Conservation (phyloP, 1,140 invertebrate genomes). For the Atta colombica region DNA sequence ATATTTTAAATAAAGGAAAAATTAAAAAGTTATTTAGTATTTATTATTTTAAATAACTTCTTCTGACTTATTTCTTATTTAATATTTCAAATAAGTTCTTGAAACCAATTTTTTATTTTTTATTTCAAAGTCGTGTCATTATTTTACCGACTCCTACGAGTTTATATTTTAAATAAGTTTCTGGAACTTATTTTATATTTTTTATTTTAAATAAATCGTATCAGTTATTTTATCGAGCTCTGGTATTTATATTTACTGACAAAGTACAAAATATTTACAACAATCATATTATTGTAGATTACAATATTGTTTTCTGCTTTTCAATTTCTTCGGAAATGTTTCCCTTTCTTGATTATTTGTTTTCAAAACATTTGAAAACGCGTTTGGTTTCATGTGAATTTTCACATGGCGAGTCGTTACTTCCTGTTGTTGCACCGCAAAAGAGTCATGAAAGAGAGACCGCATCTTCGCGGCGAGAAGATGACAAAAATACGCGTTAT, state of each 20-base stretch:
- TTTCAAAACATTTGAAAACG: slow-evolving; percentile 37
- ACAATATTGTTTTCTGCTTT: background rate
- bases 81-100: too few species aligned
- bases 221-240: too few species aligned
- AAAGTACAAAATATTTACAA: background rate
- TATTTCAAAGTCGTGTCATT: too few species aligned
- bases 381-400: background rate
- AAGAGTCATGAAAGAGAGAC: slow-evolving; percentile 28
- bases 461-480: slow-evolving; percentile 26
- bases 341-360: background rate
- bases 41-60: too few species aligned
- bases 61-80: too few species aligned
- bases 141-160: too few species aligned
- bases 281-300: background rate
- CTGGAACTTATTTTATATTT: too few species aligned
- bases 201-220: too few species aligned
- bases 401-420: slow-evolving; percentile 23
- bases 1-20: too few species aligned
- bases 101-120: too few species aligned
- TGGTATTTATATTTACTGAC: background rate
- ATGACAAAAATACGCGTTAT: slow-evolving; percentile 74
- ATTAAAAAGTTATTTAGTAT: too few species aligned
- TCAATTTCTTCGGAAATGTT: background rate
- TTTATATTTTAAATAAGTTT: too few species aligned
- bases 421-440: slow-evolving; percentile 68